Evolutionary conservation across 2,797 vertebrate genomes (phyloP).

Genomic region (Alosa sapidissima): DNA sequence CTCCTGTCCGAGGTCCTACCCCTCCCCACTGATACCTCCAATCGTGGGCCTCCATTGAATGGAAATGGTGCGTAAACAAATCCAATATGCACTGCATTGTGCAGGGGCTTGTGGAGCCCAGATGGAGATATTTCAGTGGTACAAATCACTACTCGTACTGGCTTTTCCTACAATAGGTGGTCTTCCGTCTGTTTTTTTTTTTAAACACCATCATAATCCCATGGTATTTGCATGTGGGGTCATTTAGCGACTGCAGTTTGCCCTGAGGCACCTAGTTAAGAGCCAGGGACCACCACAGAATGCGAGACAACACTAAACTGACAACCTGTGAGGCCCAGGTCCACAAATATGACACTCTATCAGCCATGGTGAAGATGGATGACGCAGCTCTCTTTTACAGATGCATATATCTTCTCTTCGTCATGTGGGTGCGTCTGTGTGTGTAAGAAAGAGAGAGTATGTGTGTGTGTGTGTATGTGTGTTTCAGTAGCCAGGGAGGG

Average conservation of each 20-base stretch:
- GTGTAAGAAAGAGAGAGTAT: neutral
- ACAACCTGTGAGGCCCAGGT: constrained; percentile 52
- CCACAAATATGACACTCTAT: constrained; percentile 56
- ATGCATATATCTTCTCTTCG: constrained; percentile 20
- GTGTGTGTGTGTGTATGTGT: neutral
- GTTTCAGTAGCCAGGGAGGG: neutral
- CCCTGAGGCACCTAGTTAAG: constrained; percentile 60
- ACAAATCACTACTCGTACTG: constrained; percentile 67
- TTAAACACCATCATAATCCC: constrained; percentile 36
- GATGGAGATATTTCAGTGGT: constrained; percentile 65
- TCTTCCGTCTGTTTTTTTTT: constrained; percentile 16
- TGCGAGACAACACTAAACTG: constrained; percentile 44
- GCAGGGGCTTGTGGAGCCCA: constrained; percentile 59
- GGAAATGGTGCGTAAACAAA: constrained; percentile 78
- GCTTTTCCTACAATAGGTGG: constrained; percentile 60
- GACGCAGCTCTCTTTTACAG: constrained; percentile 37
- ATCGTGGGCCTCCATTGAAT: constrained; percentile 68
- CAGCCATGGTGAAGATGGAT: constrained; percentile 44
- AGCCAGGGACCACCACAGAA: constrained; percentile 59
- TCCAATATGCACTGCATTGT: constrained; percentile 74
- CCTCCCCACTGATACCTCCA: constrained; percentile 64
- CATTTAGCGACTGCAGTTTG: constrained; percentile 44
- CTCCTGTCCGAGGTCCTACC: constrained; percentile 49
- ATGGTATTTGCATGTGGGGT: constrained; percentile 45
- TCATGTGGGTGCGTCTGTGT: neutral